Base-by-base conservation (phyloP, 2,113 vertebrate species). In the Bambusicola thoracicus region DNA sequence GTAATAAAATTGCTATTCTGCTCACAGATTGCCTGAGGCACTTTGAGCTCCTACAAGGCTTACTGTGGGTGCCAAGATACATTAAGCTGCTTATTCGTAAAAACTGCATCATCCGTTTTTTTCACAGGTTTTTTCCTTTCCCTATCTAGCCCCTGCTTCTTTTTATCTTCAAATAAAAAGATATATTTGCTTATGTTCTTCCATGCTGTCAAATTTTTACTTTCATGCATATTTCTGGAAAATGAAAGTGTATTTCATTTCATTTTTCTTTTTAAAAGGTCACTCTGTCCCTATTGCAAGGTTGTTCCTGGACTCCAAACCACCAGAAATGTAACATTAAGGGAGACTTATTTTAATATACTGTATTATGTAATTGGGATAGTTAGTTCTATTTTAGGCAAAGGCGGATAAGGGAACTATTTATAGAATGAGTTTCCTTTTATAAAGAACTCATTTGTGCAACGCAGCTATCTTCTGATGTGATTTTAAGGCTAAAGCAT, bases 1-100 rank as follows among this genome's bases (percentile, higher is more conserved):
- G 99, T 99, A 99, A 99, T 99, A 99, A 99, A 99, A 99, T 99
- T 99, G 99, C 99, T 99, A 99, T 99, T 99, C 99, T 98, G 98
- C 99, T 99, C 99, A 99, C 99, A 99, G 99, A 99, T 99, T 99
- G 99, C 99, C 99, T 98, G 97, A 98, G 99, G 99, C 99, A 97
- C 98, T 98, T 98, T 97, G 98, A 99, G 98, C 98, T 98, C 98
- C 98, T 98, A 98, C 98, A 98, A 98, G 98, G 98, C 98, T 99
- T 98, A 99, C 98, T 98, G 98, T 98, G 98, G 98, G 98, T 99
- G 98, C 98, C 98, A 99, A 98, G 98, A 98, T 98, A 98, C 99
- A 99, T 99, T 99, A 99, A 98, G 98, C 98, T 98, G 98, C 99
- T 98, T 99, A 99, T 99, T 99, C 98, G 98, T 98, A 98, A 99